phyloP scores from a whole-genome alignment of 2,888 invertebrate species.

The Deladenus siricidicola region DNA sequence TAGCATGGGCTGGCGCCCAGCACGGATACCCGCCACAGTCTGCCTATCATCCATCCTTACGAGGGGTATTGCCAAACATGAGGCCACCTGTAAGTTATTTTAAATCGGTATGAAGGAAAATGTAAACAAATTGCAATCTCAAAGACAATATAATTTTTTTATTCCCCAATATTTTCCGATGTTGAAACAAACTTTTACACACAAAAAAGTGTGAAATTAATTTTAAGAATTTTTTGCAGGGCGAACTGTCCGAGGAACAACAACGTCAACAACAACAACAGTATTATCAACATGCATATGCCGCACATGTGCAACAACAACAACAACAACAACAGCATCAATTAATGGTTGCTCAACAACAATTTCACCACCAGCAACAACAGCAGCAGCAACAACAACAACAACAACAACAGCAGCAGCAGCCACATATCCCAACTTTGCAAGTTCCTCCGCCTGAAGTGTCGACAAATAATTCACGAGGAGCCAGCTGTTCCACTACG shows the following conservation, averaged over 20 bases:
- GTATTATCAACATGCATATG: conserved; percentile 20
- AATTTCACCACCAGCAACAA: conserved; percentile 11
- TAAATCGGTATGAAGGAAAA: too few species aligned
- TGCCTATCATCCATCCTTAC: conserved; percentile 2
- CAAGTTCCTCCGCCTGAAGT: not conserved
- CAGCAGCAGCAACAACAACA: conserved; percentile 1
- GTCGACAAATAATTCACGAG: not conserved
- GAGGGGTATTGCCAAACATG: not conserved
- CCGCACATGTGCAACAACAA: conserved; percentile 6
- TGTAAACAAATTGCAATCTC: too few species aligned
- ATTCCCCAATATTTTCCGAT: too few species aligned
- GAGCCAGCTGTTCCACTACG: conserved; percentile 5
- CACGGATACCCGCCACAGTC: conserved; percentile 6
- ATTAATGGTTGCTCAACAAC: conserved; percentile 1
- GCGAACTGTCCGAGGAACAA: conserved; percentile 3
- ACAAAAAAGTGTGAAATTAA: not conserved
- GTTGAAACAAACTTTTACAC: too few species aligned
- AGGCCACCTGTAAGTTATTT: not conserved
- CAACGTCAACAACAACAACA: conserved; percentile 13
- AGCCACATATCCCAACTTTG: not conserved
- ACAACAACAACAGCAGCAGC: not conserved
- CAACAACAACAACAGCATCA: conserved; percentile 20
- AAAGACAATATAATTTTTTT: too few species aligned
- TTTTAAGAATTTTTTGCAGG: not conserved
- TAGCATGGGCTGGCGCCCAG: conserved; percentile 6